Evolutionary conservation across 2,113 vertebrate genomes (phyloP).

Genomic region (Trematomus loennbergii): DNA sequence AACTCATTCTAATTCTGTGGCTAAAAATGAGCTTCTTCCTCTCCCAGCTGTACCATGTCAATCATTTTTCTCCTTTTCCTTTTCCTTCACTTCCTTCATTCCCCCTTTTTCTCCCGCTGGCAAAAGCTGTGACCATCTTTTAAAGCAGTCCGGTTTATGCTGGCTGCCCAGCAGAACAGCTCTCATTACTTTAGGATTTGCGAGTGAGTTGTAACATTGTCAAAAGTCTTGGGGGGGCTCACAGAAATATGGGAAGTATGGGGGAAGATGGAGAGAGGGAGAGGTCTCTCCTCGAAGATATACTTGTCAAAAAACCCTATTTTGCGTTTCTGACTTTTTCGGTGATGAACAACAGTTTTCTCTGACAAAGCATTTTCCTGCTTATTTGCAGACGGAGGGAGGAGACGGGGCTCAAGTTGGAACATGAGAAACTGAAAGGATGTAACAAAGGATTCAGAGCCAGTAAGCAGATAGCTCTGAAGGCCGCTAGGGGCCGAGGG

Average conservation of each 20-base stretch:
- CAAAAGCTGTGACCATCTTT: conserved; percentile 50
- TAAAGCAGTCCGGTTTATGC: conserved; percentile 39
- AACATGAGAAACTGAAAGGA: conserved; percentile 77
- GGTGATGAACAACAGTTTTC: conserved; percentile 72
- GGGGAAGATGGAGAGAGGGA: conserved; percentile 39
- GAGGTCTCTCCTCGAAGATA: conserved; percentile 70
- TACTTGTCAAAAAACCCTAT: conserved; percentile 78
- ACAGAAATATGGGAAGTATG: conserved; percentile 12
- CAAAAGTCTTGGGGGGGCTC: conserved; percentile 41
- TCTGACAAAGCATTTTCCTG: conserved; percentile 81
- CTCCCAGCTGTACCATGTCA: conserved; percentile 59
- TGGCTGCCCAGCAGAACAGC: conserved; percentile 31
- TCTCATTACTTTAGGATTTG: conserved; percentile 52
- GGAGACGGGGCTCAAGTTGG: conserved; percentile 69
- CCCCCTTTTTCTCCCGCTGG: conserved; percentile 24
- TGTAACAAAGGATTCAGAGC: conserved; percentile 78
- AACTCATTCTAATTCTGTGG: conserved; percentile 68
- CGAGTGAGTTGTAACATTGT: conserved; percentile 49
- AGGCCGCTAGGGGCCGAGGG: conserved; percentile 71
- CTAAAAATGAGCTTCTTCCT: conserved; percentile 70
- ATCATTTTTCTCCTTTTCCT: conserved; percentile 51
- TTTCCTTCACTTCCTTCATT: conserved; percentile 36
- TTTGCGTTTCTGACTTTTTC: conserved; percentile 80
- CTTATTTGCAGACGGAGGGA: conserved; percentile 78
- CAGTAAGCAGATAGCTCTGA: conserved; percentile 77